phyloP scores from a whole-genome alignment of 2,113 vertebrate species.

The Candoia aspera region DNA sequence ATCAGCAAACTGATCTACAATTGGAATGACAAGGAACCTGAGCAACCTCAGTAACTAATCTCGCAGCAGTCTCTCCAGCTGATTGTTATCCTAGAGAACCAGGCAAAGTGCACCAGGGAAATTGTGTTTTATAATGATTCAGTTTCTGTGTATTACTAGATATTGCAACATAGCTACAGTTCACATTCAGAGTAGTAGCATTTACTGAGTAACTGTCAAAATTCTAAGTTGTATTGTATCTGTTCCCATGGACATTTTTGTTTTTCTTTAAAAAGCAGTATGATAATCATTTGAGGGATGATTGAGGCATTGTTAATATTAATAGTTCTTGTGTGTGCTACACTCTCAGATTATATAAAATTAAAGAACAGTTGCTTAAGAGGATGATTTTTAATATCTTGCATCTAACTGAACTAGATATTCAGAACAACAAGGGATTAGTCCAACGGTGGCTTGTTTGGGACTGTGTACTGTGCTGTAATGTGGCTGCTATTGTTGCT shows the following conservation, averaged over 20 bases:
- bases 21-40: background rate
- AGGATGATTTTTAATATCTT: background rate
- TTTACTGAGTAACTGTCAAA: background rate
- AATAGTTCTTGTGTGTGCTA: background rate
- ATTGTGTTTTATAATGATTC: background rate
- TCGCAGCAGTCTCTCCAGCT: background rate
- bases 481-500: background rate
- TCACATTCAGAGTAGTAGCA: background rate
- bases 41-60: background rate
- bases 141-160: background rate
- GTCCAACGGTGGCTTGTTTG: background rate
- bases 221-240: background rate
- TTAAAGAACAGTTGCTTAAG: background rate
- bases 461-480: background rate
- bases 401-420: background rate
- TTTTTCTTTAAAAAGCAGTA: background rate
- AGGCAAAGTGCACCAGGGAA: background rate
- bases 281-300: background rate
- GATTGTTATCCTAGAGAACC: background rate
- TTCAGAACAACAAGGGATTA: background rate
- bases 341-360: background rate
- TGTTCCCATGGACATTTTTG: background rate
- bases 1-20: background rate
- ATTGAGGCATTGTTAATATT: background rate
- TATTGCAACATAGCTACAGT: background rate